Percentiles rank a stretch among this genome's conserved stretches.
phyloP scores from a whole-genome alignment of 2,888 invertebrate genomes.

The Hydroisotoma schaefferi region DNA sequence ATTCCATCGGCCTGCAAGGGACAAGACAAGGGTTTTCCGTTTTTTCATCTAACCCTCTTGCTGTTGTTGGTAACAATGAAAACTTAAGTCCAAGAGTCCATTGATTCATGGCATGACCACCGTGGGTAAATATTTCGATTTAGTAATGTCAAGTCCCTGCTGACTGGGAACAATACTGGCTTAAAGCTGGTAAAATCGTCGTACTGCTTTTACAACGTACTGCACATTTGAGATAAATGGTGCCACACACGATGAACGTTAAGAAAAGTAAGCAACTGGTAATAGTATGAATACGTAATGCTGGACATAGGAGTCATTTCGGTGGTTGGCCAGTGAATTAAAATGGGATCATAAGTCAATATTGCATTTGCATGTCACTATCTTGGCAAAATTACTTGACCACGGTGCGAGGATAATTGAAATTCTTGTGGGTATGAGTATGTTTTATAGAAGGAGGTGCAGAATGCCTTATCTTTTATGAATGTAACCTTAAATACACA shows the following conservation, averaged over 20 bases:
- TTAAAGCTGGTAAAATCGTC: neutral
- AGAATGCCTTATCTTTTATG: too few relatives aligned
- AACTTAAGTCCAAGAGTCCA: neutral
- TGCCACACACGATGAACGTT: constrained; percentile 4
- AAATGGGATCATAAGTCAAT: constrained; percentile 4
- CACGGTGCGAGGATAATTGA: too few relatives aligned
- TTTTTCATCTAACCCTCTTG: neutral
- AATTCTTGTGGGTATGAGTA: too few relatives aligned
- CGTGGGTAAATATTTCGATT: constrained; percentile 19
- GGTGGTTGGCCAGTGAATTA: too few relatives aligned
- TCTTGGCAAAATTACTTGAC: too few relatives aligned
- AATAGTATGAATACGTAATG: too few relatives aligned
- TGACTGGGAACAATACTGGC: constrained; percentile 8
- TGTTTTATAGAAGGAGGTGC: too few relatives aligned
- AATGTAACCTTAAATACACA: too few relatives aligned
- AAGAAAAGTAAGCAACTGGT: neutral
- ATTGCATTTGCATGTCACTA: constrained; percentile 3
- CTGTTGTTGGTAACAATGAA: neutral
- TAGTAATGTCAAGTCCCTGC: constrained; percentile 15
- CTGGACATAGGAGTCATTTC: too few relatives aligned
- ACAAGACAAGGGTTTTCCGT: neutral
- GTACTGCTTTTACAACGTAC: neutral
- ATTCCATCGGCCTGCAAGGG: constrained; percentile 4
- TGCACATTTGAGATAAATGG: constrained; percentile 4
- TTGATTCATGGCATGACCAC: constrained; percentile 15